Conservation (phyloP, 2,888 invertebrate genomes). For the Amiota minor region DNA sequence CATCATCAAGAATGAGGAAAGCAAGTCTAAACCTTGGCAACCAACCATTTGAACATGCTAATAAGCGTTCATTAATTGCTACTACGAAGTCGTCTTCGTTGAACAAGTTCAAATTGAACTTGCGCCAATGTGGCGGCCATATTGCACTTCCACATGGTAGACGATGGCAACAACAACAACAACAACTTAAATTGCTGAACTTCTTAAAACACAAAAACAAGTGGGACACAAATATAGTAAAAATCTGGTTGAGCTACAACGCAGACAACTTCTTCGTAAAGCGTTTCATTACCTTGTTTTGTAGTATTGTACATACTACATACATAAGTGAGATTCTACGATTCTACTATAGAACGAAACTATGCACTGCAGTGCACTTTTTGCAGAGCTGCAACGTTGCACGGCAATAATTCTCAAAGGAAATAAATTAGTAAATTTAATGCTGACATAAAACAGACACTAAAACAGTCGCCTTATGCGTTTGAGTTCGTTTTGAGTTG, state of each 20-base stretch:
- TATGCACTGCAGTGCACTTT: background rate
- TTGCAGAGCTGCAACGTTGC: conserved; percentile 39
- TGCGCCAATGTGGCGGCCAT: conserved; percentile 1
- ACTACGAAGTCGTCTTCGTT: background rate
- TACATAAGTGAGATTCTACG: too few species aligned
- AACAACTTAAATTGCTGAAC: background rate
- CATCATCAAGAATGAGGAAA: too few species aligned
- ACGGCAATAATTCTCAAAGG: conserved; percentile 58
- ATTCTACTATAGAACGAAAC: too few species aligned
- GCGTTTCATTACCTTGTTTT: too few species aligned
- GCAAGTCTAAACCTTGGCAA: too few species aligned
- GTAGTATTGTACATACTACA: too few species aligned
- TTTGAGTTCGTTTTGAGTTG: background rate
- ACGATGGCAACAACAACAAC: too few species aligned
- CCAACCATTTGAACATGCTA: conserved; percentile 30
- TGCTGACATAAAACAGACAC: conserved; percentile 64
- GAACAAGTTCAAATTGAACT: background rate
- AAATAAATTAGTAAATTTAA: conserved; percentile 65
- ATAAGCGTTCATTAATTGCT: conserved; percentile 41
- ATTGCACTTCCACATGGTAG: background rate
- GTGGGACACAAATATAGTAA: background rate
- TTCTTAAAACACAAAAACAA: conserved; percentile 8
- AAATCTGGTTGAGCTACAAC: too few species aligned
- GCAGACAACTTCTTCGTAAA: too few species aligned
- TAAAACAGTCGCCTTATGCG: conserved; percentile 52